phyloP scores from a whole-genome alignment of 2,797 vertebrate species.

The Arnoldichthys spilopterus region DNA sequence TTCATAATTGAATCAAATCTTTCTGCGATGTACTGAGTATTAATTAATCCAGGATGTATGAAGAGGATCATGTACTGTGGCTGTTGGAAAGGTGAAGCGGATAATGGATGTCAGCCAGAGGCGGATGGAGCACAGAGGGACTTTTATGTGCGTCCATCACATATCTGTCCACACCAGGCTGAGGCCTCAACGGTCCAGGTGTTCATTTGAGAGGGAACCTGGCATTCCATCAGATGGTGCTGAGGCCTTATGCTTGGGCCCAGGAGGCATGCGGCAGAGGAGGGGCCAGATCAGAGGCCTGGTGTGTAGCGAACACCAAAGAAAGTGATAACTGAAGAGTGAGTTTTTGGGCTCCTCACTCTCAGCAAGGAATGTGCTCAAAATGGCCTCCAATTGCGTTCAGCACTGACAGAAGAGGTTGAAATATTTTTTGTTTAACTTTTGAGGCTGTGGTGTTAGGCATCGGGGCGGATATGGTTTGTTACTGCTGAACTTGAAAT shows the following conservation, averaged over 20 bases:
- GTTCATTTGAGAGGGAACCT: slow-evolving; percentile 30
- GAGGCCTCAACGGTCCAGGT: slow-evolving; percentile 44
- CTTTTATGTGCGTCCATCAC: slow-evolving; percentile 45
- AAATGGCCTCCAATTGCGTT: slow-evolving; percentile 28
- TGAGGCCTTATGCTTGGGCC: slow-evolving; percentile 31
- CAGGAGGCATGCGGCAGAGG: slow-evolving; percentile 21
- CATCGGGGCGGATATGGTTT: slow-evolving; percentile 9
- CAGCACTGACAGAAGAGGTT: slow-evolving; percentile 36
- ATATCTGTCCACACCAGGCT: slow-evolving; percentile 42
- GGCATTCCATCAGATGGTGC: slow-evolving; percentile 44
- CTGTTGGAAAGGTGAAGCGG: slow-evolving; percentile 27
- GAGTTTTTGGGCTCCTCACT: slow-evolving; percentile 18
- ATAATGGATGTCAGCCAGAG: slow-evolving; percentile 34
- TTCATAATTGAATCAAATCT: not conserved
- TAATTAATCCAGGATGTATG: slow-evolving; percentile 38
- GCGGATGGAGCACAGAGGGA: slow-evolving; percentile 18
- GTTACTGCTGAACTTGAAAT: slow-evolving; percentile 36
- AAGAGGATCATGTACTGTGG: slow-evolving; percentile 27
- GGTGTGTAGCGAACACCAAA: slow-evolving; percentile 28
- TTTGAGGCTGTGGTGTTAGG: not conserved
- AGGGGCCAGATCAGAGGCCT: slow-evolving; percentile 15
- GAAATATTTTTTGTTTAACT: slow-evolving; percentile 43
- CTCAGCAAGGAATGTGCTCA: slow-evolving; percentile 29
- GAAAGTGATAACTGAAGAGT: slow-evolving; percentile 45
- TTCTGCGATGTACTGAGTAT: not conserved